Conservation (phyloP, 2,797 vertebrate species). For the Brachyrhaphis roseni region DNA sequence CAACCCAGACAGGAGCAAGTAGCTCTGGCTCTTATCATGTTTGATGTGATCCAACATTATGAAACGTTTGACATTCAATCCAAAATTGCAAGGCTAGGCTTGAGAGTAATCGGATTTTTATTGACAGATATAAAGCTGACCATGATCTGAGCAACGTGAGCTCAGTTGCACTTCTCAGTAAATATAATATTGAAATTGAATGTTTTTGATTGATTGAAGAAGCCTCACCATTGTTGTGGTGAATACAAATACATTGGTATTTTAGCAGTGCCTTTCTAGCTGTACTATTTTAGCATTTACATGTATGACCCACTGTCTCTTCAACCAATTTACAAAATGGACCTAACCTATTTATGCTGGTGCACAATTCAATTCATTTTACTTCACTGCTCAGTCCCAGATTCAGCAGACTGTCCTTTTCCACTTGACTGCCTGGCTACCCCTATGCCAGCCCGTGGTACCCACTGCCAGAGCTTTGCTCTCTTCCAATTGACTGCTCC, state of each 20-base stretch:
- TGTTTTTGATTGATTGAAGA: conserved; percentile 8
- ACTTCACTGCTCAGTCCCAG: conserved; percentile 26
- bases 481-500: conserved; percentile 69
- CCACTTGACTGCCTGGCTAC: conserved; percentile 67
- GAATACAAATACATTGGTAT: conserved; percentile 13
- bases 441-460: conserved; percentile 54
- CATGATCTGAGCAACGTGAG: conserved; percentile 23
- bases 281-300: conserved; percentile 1
- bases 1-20: conserved; percentile 15
- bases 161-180: conserved; percentile 31
- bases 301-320: conserved; percentile 1
- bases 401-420: conserved; percentile 77
- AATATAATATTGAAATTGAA: conserved; percentile 25
- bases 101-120: conserved; percentile 53
- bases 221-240: neutral
- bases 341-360: conserved; percentile 23
- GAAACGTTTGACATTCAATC: conserved; percentile 53
- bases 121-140: conserved; percentile 18
- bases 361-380: conserved; percentile 24
- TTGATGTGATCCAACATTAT: conserved; percentile 48
- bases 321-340: conserved; percentile 28
- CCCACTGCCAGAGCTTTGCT: conserved; percentile 62
- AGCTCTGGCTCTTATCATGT: conserved; percentile 31
- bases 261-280: conserved; percentile 1
- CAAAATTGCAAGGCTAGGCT: conserved; percentile 43